phyloP scores from a whole-genome alignment of 2,113 vertebrate genomes.

The Tichodroma muraria region DNA sequence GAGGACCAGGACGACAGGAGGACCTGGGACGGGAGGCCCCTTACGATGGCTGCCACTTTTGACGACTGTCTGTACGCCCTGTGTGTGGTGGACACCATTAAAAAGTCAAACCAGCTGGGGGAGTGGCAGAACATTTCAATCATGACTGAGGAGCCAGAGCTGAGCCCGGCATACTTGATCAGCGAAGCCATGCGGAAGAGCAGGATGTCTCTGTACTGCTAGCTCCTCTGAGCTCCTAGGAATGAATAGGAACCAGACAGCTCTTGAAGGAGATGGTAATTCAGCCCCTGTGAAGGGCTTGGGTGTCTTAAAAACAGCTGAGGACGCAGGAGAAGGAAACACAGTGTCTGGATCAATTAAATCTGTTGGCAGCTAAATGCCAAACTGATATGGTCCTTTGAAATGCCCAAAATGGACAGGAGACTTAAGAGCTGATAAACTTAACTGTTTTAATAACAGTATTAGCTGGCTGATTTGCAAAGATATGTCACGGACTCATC shows the following conservation, averaged over 20 bases:
- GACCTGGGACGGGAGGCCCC: constrained; percentile 93
- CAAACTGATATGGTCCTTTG: not conserved
- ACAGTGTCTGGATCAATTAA: not conserved
- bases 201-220: constrained; percentile 96
- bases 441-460: constrained; percentile 48
- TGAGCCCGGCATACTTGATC: constrained; percentile 93
- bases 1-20: constrained; percentile 94
- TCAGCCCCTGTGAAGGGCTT: not conserved
- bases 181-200: constrained; percentile 97
- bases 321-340: not conserved
- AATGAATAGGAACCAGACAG: not conserved
- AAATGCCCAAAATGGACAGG: not conserved
- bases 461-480: constrained; percentile 18
- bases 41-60: constrained; percentile 98
- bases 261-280: constrained; percentile 12
- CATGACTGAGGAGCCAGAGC: constrained; percentile 95
- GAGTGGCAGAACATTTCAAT: constrained; percentile 97
- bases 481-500: not conserved
- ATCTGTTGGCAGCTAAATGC: constrained; percentile 5
- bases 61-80: constrained; percentile 96
- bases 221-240: constrained; percentile 47
- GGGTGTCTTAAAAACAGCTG: not conserved
- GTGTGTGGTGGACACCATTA: constrained; percentile 97
- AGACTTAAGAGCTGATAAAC: constrained; percentile 32
- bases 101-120: constrained; percentile 91